These are phyloP conservation scores for Girardia tigrina DNA, from an alignment of 2,888 invertebrate species.

Conservation along the genomic window DNA sequence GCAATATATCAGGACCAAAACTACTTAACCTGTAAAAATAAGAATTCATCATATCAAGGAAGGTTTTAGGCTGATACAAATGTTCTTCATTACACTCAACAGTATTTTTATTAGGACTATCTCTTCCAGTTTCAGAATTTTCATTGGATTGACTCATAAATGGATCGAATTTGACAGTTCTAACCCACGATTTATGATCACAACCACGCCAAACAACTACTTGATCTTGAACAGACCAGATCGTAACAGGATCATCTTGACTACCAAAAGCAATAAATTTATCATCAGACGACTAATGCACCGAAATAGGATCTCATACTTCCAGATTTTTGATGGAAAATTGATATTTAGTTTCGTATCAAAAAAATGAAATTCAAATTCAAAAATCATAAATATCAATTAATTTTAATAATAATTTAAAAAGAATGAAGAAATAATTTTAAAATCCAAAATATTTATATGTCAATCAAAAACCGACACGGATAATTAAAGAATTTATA, in stretches of 20 bases:
- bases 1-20: too few relatives aligned
- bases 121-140: neutral
- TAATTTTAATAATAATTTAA: too few relatives aligned
- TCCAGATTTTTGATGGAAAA: too few relatives aligned
- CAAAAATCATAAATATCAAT: too few relatives aligned
- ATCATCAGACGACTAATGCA: slow-evolving; percentile 84
- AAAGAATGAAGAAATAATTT: too few relatives aligned
- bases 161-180: slow-evolving; percentile 69
- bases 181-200: slow-evolving; percentile 94
- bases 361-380: too few relatives aligned
- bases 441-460: too few relatives aligned
- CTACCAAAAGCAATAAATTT: slow-evolving; percentile 81
- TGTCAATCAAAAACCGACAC: too few relatives aligned
- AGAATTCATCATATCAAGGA: neutral
- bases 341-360: too few relatives aligned
- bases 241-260: slow-evolving; percentile 92
- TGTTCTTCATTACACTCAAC: neutral
- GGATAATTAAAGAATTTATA: too few relatives aligned
- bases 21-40: slow-evolving; percentile 32
- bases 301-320: slow-evolving; percentile 87
- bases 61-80: neutral
- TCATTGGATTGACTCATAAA: slow-evolving; percentile 38
- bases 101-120: neutral
- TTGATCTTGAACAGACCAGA: slow-evolving; percentile 81
- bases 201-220: slow-evolving; percentile 90